Conservation (phyloP, 2,113 vertebrate species). For the Brachyhypopomus occidentalis region DNA sequence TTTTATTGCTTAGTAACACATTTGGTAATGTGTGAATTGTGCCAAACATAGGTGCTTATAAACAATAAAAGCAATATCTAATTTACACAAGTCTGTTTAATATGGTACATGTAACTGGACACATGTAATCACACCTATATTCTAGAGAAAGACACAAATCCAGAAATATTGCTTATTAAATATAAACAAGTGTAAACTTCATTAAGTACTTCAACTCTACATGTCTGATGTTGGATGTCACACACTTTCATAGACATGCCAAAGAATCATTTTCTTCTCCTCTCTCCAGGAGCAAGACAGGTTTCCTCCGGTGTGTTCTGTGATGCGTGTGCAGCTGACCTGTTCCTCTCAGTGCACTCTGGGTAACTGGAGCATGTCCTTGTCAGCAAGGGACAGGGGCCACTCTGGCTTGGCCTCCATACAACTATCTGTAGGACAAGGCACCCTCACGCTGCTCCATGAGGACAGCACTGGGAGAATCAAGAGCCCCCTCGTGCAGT, state of each 20-base stretch:
- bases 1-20: too few relatives aligned
- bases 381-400: slow-evolving; percentile 70
- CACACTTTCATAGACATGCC: too few relatives aligned
- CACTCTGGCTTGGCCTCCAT: slow-evolving; percentile 71
- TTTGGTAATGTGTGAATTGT: too few relatives aligned
- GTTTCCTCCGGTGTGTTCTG: slow-evolving; percentile 67
- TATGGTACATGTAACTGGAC: too few relatives aligned
- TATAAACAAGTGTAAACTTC: too few relatives aligned
- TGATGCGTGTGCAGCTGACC: slow-evolving; percentile 51
- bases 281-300: slow-evolving; percentile 66
- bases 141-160: too few relatives aligned
- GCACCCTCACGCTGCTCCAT: slow-evolving; percentile 62
- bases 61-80: too few relatives aligned
- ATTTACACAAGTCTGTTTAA: too few relatives aligned
- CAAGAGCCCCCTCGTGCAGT: background rate
- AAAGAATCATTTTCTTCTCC: background rate
- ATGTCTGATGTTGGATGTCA: too few relatives aligned
- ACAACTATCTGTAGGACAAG: slow-evolving; percentile 66
- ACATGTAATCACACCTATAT: too few relatives aligned
- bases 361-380: slow-evolving; percentile 68
- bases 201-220: too few relatives aligned
- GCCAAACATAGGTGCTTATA: slow-evolving; percentile 1
- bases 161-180: too few relatives aligned
- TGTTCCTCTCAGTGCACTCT: slow-evolving; percentile 63
- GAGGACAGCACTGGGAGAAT: slow-evolving; percentile 23